Base-by-base conservation (phyloP, 2,888 invertebrate species). In the Ypsolopha scabrella region DNA sequence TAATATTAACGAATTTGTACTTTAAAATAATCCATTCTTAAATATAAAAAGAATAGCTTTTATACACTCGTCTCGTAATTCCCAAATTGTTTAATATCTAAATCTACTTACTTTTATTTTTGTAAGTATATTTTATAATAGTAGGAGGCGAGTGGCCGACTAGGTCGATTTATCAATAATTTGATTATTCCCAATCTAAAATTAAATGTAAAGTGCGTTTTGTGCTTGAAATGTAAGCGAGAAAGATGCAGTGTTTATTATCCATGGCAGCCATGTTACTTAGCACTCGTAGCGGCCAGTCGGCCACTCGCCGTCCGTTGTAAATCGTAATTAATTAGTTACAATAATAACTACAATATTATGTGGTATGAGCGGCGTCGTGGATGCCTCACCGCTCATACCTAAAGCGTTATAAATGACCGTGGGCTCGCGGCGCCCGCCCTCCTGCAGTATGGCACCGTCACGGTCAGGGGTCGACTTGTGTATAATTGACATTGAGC, bases 371-470 rank as follows among this genome's bases (percentile, higher is more conserved):
- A 85, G 82, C 81, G 85, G 85, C 74, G 69, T 74, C 74, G 83
- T 83, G 83, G 85, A 85, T 85, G 85, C 83, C 70, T 67, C 76
- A 76, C 85, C 85, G 73, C 85, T 76, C 85, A 86, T 85, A 85
- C 85, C 85, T 86, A 86, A 86, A 86, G 85, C 85, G 85, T 86
- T 81, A 51, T 76, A 82, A 79, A 80, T 80, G 78, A 63, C 70
- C 80, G 80, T 67, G 59, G 35, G 45, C 46, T 11, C 48, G 46
- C 44, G 10, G 43, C 39, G 33, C 43, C 58, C 53, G 58, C 65
- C 66, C 80, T 79, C 81, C 14, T 33, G 3, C 47, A 7, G 8
- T 9, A 39, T 43, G 10, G 43, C 35, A 11, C 41, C 57, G 48
- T 59, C 64, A n/a, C 66, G 80, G 79, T 80, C 53, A 53, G 53